Base-by-base conservation (phyloP, 2,113 vertebrate genomes). In the Oryzias melastigma region DNA sequence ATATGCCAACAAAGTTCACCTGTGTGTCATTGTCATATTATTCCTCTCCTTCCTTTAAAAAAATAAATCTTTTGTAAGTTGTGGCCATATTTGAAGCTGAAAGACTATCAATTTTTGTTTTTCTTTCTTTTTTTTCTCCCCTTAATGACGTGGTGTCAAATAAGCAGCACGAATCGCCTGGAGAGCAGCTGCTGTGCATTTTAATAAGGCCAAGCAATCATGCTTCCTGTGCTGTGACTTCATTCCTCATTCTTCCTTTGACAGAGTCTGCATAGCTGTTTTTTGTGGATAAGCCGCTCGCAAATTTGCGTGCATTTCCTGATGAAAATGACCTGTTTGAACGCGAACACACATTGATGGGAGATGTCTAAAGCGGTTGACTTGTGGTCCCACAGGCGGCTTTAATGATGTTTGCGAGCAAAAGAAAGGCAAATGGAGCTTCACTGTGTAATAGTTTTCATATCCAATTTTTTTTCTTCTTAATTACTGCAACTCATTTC, bases 101-200 rank as follows among this genome's bases (percentile, higher is more conserved):
- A 73, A 60, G 22, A 4, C 44, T 66, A 81, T 81, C 72, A 76
- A 68, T 83, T 81, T 82, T 35, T 35, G 35, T 35, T 35, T 29
- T 35, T 35, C 35, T 35, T 3, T 8, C 12, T 13, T 35, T 35
- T 35, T 27, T 74, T 82, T 58, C 27, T 53, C 78, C 63, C 58
- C 71, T 63, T 87, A 87, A 88, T 76, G 85, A 80, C 77, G 56
- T 64, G 68, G 55, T 82, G 77, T 85, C 82, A 85, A 68, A 85
- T 50, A 65, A 58, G 73, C 77, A 50, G 68, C 46, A 1, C 54
- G 56, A 64, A 80, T 75, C 67, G 71, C 75, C 82, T 61, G 67
- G 62, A 83, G 82, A 86, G 74, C 78, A 82, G 84, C 82, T 82
- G 85, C 53, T 64, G 65, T 76, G 75, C 81, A 84, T 87, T 87